A percentile compares a stretch with the other conserved stretches of the same genome.
These are phyloP conservation scores for Butorides virescens DNA, from an alignment of 2,113 vertebrate genomes.

Conservation along the genomic window DNA sequence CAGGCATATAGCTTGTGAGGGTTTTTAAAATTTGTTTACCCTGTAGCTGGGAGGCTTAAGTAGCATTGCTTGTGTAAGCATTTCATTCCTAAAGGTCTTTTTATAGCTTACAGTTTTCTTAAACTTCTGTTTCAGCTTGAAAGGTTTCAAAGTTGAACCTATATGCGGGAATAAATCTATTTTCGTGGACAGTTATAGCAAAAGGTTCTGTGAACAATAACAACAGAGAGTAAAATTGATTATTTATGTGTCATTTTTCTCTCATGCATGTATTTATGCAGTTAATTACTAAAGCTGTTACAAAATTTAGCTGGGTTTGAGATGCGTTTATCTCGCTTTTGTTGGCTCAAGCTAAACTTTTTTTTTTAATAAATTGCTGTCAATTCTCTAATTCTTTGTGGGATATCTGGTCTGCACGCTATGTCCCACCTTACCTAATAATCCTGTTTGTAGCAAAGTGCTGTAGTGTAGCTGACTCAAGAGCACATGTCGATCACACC, in stretches of 20 bases:
- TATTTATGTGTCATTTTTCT: neutral
- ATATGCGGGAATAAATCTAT: neutral
- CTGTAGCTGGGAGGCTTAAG: neutral
- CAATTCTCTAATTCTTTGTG: neutral
- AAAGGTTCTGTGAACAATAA: neutral
- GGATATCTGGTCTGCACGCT: neutral
- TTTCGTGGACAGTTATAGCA: neutral
- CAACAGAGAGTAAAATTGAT: neutral
- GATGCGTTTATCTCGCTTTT: neutral
- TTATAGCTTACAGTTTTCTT: neutral
- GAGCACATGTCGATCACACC: constrained; percentile 11
- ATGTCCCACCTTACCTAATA: neutral
- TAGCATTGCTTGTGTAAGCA: neutral
- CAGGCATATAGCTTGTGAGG: neutral
- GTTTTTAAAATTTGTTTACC: neutral
- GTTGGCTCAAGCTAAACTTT: neutral
- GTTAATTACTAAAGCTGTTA: neutral
- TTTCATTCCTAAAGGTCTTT: neutral
- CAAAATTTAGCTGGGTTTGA: neutral
- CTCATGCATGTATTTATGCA: neutral
- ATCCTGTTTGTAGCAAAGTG: neutral
- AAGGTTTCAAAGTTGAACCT: neutral
- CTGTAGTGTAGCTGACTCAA: constrained; percentile 5
- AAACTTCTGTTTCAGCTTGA: neutral
- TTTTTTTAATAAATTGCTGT: neutral